A percentile compares a stretch with the other conserved stretches of the same genome.
Evolutionary conservation across 2,113 vertebrate species (phyloP).

Genomic region (Scalopus aquaticus): DNA sequence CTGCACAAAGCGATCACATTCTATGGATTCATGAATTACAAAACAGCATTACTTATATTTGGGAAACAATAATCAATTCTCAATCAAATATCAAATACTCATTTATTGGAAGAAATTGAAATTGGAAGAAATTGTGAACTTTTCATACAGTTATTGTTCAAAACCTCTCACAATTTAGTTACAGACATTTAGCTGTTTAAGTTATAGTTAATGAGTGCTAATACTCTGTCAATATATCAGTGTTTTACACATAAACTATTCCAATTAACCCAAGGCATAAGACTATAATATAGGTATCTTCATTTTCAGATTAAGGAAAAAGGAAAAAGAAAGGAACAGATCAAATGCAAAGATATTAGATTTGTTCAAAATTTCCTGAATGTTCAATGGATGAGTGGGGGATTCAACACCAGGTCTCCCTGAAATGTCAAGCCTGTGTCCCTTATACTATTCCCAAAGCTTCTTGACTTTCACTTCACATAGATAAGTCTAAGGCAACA

Average conservation of each 20-base stretch:
- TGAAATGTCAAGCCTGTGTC: neutral
- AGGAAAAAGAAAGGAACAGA: neutral
- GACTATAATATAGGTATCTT: neutral
- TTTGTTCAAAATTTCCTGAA: neutral
- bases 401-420: neutral
- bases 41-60: constrained; percentile 38
- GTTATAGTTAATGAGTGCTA: neutral
- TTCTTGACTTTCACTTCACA: neutral
- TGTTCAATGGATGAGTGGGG: neutral
- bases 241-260: neutral
- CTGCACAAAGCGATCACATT: constrained; percentile 52
- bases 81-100: constrained; percentile 26
- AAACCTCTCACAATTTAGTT: neutral
- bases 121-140: neutral
- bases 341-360: neutral
- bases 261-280: neutral
- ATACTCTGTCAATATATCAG: neutral
- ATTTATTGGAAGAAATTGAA: constrained; percentile 22
- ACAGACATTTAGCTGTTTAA: neutral
- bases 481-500: neutral
- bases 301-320: neutral
- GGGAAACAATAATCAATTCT: neutral
- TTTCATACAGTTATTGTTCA: neutral
- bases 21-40: constrained; percentile 58
- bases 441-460: neutral